These are phyloP conservation scores for Xiphias gladius DNA, from an alignment of 2,113 vertebrate species.

Conservation along the genomic window DNA sequence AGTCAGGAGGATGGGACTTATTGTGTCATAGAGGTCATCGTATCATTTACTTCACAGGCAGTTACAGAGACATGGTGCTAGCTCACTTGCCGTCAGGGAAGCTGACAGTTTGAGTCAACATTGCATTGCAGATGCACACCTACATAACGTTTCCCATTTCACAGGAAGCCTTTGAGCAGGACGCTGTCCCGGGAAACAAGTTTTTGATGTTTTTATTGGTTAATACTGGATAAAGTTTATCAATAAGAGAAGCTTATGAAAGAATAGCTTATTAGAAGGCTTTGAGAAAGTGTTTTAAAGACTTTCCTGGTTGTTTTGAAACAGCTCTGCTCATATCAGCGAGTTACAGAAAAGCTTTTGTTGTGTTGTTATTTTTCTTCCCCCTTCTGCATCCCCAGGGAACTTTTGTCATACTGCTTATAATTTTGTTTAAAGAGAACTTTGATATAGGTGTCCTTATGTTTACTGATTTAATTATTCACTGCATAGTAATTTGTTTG, in stretches of 20 bases:
- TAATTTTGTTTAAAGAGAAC: slow-evolving; percentile 21
- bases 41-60: slow-evolving; percentile 3
- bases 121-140: slow-evolving; percentile 43
- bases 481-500: slow-evolving; percentile 12
- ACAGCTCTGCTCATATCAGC: slow-evolving; percentile 45
- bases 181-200: background rate
- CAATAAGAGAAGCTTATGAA: slow-evolving; percentile 30
- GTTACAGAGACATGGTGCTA: slow-evolving; percentile 2
- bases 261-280: slow-evolving; percentile 16
- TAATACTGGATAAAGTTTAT: slow-evolving; percentile 34
- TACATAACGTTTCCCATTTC: slow-evolving; percentile 31
- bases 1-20: background rate
- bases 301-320: slow-evolving; percentile 47
- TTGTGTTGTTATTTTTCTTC: slow-evolving; percentile 24
- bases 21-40: background rate
- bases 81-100: slow-evolving; percentile 21
- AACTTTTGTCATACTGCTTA: slow-evolving; percentile 27
- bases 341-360: slow-evolving; percentile 30
- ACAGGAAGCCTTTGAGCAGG: slow-evolving; percentile 8
- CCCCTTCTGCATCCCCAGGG: background rate
- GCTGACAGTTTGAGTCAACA: slow-evolving; percentile 47
- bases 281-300: slow-evolving; percentile 42
- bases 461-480: slow-evolving; percentile 28
- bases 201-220: slow-evolving; percentile 40
- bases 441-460: slow-evolving; percentile 32